Evolutionary conservation across 2,888 invertebrate species (phyloP).

Genomic region (Cepaea hortensis): DNA sequence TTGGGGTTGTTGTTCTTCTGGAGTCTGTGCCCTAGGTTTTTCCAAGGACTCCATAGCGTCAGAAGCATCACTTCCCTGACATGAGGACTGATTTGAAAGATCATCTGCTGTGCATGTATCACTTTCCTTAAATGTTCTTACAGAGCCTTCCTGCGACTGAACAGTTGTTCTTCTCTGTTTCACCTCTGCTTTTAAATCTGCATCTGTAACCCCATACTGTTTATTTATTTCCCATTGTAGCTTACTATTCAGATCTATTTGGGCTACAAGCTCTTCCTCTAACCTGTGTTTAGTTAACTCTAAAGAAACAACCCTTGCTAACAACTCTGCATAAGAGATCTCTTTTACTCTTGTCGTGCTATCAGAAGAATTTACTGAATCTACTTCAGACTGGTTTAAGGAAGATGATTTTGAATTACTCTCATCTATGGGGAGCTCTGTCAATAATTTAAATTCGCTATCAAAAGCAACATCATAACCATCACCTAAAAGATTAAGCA

Average conservation of each 20-base stretch:
- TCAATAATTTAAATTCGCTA: slow-evolving; percentile 26
- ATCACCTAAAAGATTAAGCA: slow-evolving; percentile 38
- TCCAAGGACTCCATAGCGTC: background rate
- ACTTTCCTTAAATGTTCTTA: background rate
- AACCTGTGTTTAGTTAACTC: slow-evolving; percentile 36
- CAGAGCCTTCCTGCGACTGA: background rate
- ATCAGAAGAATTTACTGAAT: slow-evolving; percentile 17
- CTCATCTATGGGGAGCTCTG: background rate
- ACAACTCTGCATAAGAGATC: slow-evolving; percentile 22
- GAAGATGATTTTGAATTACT: background rate
- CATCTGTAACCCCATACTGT: slow-evolving; percentile 1
- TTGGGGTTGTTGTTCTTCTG: background rate
- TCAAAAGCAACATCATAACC: slow-evolving; percentile 33
- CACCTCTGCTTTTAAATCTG: background rate
- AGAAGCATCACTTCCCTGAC: background rate
- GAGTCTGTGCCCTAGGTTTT: background rate
- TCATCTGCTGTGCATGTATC: background rate
- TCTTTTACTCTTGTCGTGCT: background rate
- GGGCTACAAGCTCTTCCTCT: slow-evolving; percentile 35
- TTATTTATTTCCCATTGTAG: background rate
- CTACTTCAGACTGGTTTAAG: background rate
- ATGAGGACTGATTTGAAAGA: background rate
- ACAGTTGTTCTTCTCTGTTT: background rate
- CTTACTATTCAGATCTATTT: slow-evolving; percentile 17
- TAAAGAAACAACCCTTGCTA: slow-evolving; percentile 29